phyloP scores from a whole-genome alignment of 1,140 invertebrate species.

The Drosophila santomea region DNA sequence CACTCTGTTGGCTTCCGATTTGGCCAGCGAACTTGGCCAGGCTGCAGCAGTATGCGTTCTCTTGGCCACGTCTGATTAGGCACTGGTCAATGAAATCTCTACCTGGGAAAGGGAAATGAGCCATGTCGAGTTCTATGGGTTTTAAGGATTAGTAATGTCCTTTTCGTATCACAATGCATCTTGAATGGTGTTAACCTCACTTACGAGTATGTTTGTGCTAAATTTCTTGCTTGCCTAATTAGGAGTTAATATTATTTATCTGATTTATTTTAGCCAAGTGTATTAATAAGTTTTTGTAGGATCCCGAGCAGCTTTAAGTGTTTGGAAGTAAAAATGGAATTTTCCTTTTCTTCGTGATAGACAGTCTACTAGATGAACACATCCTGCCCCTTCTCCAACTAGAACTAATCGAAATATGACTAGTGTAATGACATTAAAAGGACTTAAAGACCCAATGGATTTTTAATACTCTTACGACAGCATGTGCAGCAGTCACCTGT shows the following conservation, averaged over 20 bases:
- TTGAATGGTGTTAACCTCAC: no score
- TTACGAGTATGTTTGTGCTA: no score
- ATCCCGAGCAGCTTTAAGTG: no score
- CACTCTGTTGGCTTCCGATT: slow-evolving; percentile 77
- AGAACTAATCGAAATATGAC: slow-evolving; percentile 45
- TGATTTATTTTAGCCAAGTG: no score
- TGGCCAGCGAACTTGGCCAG: slow-evolving; percentile 66
- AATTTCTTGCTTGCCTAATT: no score
- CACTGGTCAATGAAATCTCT: slow-evolving; percentile 13
- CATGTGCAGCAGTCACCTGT: slow-evolving; percentile 55
- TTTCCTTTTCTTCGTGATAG: no score
- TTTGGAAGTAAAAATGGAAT: no score
- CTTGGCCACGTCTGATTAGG: slow-evolving; percentile 7
- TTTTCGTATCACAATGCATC: no score
- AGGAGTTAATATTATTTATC: no score
- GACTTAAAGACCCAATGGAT: slow-evolving; percentile 1
- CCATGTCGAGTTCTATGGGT: background rate
- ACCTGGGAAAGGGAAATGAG: background rate
- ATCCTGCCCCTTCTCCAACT: no score
- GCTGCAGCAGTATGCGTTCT: background rate
- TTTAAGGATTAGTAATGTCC: no score
- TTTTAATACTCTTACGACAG: slow-evolving; percentile 29
- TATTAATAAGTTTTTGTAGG: no score
- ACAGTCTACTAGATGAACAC: background rate
- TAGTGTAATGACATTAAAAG: slow-evolving; percentile 13